Conservation (phyloP, 2,113 vertebrate genomes). For the Hippocampus mohnikei region DNA sequence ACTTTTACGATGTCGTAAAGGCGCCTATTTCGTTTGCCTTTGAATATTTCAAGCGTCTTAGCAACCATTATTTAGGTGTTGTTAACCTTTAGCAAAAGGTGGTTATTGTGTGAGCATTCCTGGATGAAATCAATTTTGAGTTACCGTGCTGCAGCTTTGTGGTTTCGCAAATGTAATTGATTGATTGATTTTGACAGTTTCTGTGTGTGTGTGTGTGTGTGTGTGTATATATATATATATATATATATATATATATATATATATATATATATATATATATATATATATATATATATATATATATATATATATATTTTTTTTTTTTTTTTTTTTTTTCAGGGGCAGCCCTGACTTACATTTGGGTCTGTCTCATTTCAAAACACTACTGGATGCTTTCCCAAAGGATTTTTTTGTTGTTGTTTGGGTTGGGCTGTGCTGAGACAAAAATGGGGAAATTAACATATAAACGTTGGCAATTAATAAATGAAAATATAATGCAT, state of each 20-base stretch:
- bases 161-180: slow-evolving; percentile 33
- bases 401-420: neutral
- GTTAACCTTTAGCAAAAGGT: slow-evolving; percentile 22
- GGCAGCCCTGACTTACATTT: slow-evolving; percentile 20
- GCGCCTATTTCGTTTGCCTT: neutral
- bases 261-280: too few species aligned
- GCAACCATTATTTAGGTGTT: slow-evolving; percentile 5
- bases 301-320: too few species aligned
- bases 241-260: too few species aligned
- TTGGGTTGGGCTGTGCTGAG: too few species aligned
- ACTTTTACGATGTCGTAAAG: slow-evolving; percentile 11
- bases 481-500: too few species aligned
- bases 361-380: slow-evolving; percentile 20
- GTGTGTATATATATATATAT: too few species aligned
- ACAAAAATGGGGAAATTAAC: neutral
- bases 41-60: slow-evolving; percentile 17
- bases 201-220: too few species aligned
- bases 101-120: slow-evolving; percentile 32
- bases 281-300: too few species aligned
- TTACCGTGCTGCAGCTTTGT: slow-evolving; percentile 42
- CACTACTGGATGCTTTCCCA: slow-evolving; percentile 16
- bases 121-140: slow-evolving; percentile 31
- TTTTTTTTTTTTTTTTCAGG: too few species aligned
- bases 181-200: slow-evolving; percentile 31
- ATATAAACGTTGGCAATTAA: too few species aligned